Percentiles rank a stretch among this genome's conserved stretches.
Conservation (phyloP, 2,113 vertebrate species). For the Podilymbus podiceps region DNA sequence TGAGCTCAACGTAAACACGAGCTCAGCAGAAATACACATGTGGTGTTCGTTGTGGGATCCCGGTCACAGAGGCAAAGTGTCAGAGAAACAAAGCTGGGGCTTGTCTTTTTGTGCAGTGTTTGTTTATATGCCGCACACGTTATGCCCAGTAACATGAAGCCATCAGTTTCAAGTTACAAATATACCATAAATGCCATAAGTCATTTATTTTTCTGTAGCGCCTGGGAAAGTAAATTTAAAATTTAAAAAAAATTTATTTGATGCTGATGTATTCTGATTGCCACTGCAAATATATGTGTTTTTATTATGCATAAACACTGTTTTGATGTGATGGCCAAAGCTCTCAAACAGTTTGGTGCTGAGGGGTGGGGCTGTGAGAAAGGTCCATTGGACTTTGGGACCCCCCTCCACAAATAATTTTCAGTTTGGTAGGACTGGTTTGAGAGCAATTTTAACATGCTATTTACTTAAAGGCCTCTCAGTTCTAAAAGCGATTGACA, state of each 20-base stretch:
- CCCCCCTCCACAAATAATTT: neutral
- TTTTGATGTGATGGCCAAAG: neutral
- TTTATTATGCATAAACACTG: neutral
- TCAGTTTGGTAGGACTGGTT: neutral
- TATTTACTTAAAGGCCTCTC: constrained; percentile 2
- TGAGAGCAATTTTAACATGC: neutral
- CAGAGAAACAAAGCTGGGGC: constrained; percentile 40
- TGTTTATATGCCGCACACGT: constrained; percentile 25
- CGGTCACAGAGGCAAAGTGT: constrained; percentile 16
- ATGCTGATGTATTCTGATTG: constrained; percentile 25
- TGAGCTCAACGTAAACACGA: neutral
- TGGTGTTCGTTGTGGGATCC: neutral
- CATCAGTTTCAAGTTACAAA: constrained; percentile 40
- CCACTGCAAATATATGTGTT: neutral
- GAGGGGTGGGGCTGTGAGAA: neutral
- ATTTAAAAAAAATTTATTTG: neutral
- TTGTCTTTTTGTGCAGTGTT: constrained; percentile 17
- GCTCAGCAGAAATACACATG: constrained; percentile 22
- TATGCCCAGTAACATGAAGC: constrained; percentile 12
- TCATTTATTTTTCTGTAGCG: constrained; percentile 5
- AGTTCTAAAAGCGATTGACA: neutral
- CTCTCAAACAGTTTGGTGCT: neutral
- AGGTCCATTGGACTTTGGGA: neutral
- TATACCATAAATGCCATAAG: constrained; percentile 39
- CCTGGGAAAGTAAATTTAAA: neutral